Base-by-base conservation (phyloP, 2,797 vertebrate genomes). In the Tokudaia tokunoshimensis region DNA sequence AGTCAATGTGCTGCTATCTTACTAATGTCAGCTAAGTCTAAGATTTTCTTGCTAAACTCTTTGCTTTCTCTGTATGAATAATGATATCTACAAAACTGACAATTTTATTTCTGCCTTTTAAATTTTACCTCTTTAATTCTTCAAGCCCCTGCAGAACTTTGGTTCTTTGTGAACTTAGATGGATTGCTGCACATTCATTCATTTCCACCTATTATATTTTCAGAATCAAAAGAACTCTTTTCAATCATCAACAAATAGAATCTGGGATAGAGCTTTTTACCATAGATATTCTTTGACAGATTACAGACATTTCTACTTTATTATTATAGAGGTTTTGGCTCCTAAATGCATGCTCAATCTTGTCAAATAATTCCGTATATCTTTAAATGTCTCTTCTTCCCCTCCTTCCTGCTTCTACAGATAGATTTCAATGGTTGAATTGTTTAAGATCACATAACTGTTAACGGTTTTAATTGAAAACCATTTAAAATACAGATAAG, bases 41-140 rank as follows among this genome's bases (percentile, higher is more conserved):
- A 90, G 0, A 6, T 85, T 94, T 88, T 91, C 1, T 90, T 86
- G 1, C 37, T 72, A 83, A 78, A 80, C 17, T 0, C 13, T 24
- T 91, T 85, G 19, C 10, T 29, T 91, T 96, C 89, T 67, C 29
- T 86, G 5, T 81, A 65, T 22, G 13, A 47, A 52, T 2, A 89
- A 61, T 72, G 20, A 89, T 1, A 75, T 55, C 78, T 15, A 47
- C 31, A 61, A 91, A 88, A 37, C 3, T 34, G 19, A 76, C 0
- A 93, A 20, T 76, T 92, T 76, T 80, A 91, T 87, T 91, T 95
- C 20, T 83, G 80, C 12, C 34, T 91, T 95, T 91, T 26, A 94
- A 67, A 80, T 89, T 88, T 29, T 65, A 67, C 70, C 7, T 14
- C 1, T 5, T 86, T 37, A 89, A 85, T 94, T 88, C 37, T 47